A percentile compares a stretch with the other conserved stretches of the same genome.
These are phyloP conservation scores for Anguilla anguilla DNA, from an alignment of 2,797 vertebrate genomes.

Conservation along the genomic window DNA sequence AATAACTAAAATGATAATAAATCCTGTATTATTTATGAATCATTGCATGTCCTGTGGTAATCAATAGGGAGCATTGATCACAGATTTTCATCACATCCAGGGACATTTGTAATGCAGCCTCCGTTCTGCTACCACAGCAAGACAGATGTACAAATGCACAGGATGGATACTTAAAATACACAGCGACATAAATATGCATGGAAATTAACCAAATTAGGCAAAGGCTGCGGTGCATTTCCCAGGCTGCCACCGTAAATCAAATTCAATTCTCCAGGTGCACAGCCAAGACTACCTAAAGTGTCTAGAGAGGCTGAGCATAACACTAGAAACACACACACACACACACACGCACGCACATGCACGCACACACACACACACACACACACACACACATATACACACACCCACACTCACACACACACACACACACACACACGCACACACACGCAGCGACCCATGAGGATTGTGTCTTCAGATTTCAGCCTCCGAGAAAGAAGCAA, in stretches of 20 bases:
- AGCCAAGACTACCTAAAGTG: slow-evolving; percentile 11
- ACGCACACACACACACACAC: neutral
- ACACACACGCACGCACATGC: neutral
- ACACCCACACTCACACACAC: neutral
- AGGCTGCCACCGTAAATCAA: slow-evolving; percentile 25
- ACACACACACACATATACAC: no score
- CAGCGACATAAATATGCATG: slow-evolving; percentile 33
- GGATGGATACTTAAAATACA: slow-evolving; percentile 28
- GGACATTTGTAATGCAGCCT: slow-evolving; percentile 41
- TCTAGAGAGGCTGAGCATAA: neutral
- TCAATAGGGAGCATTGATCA: slow-evolving; percentile 50
- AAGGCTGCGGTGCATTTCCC: slow-evolving; percentile 16
- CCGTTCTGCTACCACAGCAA: slow-evolving; percentile 6
- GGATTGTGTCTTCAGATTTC: slow-evolving; percentile 1
- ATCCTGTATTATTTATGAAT: slow-evolving; percentile 47
- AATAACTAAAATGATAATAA: slow-evolving; percentile 9
- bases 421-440: neutral
- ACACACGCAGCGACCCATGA: neutral
- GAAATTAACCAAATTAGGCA: slow-evolving; percentile 30
- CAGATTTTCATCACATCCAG: slow-evolving; percentile 53
- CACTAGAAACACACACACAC: neutral
- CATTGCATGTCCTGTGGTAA: slow-evolving; percentile 46
- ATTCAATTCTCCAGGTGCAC: slow-evolving; percentile 24
- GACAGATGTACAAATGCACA: slow-evolving; percentile 22
- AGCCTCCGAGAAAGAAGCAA: neutral